Percentiles rank a stretch among this genome's conserved stretches.
Evolutionary conservation across 1,140 invertebrate species (phyloP).

Genomic region (Drosophila seguyi): DNA sequence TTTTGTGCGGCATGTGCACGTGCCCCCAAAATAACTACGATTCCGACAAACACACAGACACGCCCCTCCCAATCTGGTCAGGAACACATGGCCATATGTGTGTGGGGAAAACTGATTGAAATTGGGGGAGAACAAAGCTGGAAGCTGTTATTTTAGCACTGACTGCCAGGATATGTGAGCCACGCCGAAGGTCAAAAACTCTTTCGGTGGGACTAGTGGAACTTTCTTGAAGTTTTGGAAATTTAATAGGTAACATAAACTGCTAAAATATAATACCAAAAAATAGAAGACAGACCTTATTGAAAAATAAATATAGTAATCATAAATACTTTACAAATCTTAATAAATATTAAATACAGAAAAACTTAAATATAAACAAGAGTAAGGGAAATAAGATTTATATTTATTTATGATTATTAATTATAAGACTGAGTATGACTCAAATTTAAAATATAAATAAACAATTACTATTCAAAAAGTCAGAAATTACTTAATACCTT

Average conservation of each 20-base stretch:
- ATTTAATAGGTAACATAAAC: not conserved
- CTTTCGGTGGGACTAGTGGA: slow-evolving; percentile 7
- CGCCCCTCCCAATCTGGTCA: slow-evolving; percentile 12
- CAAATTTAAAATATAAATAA: not conserved
- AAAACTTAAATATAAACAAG: not conserved
- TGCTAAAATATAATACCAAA: too few relatives aligned
- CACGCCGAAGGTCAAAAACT: slow-evolving; percentile 19
- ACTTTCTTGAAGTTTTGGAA: not conserved
- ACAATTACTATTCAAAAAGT: not conserved
- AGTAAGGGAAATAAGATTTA: not conserved
- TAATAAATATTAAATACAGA: not conserved
- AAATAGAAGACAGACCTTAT: too few relatives aligned
- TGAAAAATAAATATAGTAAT: not conserved
- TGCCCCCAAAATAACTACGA: slow-evolving; percentile 73
- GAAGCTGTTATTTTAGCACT: slow-evolving; percentile 39
- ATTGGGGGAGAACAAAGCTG: slow-evolving; percentile 42
- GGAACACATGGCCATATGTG: not conserved
- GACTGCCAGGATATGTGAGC: slow-evolving; percentile 8
- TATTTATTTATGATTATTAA: too few relatives aligned
- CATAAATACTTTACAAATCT: not conserved
- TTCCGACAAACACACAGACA: slow-evolving; percentile 36
- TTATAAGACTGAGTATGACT: too few relatives aligned
- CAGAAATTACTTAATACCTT: not conserved
- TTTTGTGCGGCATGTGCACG: slow-evolving; percentile 43
- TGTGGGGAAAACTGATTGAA: slow-evolving; percentile 69